phyloP scores from a whole-genome alignment of 2,888 invertebrate species.

The Cataglyphis rosenhaueri region DNA sequence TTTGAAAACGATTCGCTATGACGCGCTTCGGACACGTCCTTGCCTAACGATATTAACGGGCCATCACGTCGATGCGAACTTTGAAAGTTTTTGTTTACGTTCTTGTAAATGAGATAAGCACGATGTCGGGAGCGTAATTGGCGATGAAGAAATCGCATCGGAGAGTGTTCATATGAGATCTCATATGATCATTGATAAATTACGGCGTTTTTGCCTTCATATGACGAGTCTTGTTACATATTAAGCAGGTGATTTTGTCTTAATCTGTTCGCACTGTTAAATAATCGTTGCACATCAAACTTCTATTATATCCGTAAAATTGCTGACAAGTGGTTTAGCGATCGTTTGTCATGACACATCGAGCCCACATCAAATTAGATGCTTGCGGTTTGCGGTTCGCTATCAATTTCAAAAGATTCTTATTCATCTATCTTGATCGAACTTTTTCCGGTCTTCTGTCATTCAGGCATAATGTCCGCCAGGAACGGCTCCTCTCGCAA shows the following conservation, averaged over 20 bases:
- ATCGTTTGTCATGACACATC: not conserved
- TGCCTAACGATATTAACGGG: not conserved
- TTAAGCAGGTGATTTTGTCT: not conserved
- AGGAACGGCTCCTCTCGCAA: not conserved
- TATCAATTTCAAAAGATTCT: not conserved
- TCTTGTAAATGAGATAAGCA: not conserved
- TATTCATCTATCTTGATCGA: not conserved
- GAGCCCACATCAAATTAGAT: not conserved
- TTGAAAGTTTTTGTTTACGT: not conserved
- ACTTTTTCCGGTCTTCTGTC: not conserved
- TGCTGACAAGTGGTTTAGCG: not conserved
- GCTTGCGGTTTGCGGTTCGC: not conserved
- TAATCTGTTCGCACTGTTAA: no score
- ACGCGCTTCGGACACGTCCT: not conserved
- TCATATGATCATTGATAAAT: not conserved
- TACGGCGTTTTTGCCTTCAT: not conserved
- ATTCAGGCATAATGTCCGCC: conserved; percentile 59
- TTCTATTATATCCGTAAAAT: not conserved
- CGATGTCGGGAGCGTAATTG: not conserved
- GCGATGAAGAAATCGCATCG: not conserved
- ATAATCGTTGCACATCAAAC: not conserved
- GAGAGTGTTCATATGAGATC: not conserved
- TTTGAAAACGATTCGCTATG: not conserved
- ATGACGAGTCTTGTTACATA: not conserved
- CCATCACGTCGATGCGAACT: not conserved